Conservation (phyloP, 1,140 invertebrate species). For the Caerostris darwini region DNA sequence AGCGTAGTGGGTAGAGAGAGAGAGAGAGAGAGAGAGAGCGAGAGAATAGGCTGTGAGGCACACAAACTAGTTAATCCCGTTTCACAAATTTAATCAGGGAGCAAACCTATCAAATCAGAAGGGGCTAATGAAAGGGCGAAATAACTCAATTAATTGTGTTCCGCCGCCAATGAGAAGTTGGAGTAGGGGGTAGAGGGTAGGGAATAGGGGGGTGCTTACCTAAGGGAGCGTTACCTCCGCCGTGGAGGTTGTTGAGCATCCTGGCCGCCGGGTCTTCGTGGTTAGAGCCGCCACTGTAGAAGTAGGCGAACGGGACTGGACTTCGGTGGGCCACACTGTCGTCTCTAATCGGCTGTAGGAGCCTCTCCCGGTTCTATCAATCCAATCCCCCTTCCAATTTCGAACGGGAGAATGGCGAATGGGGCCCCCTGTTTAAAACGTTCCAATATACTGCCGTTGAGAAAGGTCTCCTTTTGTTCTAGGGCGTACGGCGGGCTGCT, state of each 20-base stretch:
- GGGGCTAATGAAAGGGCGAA: conserved; percentile 78
- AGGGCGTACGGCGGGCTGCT: conserved; percentile 49
- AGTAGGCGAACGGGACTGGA: conserved; percentile 74
- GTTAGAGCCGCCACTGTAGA: conserved; percentile 59
- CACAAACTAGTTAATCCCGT: conserved; percentile 78
- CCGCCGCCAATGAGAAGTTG: conserved; percentile 67
- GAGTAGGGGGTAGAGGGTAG: neutral
- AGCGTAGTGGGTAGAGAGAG: neutral
- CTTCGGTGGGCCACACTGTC: conserved; percentile 75
- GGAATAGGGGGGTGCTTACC: conserved; percentile 60
- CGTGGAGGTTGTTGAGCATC: conserved; percentile 78
- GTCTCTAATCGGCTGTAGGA: neutral
- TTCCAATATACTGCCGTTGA: conserved; percentile 47
- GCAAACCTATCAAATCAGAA: conserved; percentile 79
- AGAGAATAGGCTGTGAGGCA: conserved; percentile 26
- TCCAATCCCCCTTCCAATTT: conserved; percentile 33
- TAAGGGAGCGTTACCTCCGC: conserved; percentile 64
- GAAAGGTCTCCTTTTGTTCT: conserved; percentile 71
- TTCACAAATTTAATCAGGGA: conserved; percentile 79
- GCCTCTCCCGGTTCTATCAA: neutral
- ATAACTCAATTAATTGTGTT: conserved; percentile 79
- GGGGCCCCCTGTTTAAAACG: conserved; percentile 70
- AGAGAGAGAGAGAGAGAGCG: neutral
- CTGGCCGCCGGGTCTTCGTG: conserved; percentile 43
- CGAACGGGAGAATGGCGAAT: conserved; percentile 23